These are phyloP conservation scores for Sturmia bella DNA, from an alignment of 2,888 invertebrate genomes.

Conservation along the genomic window DNA sequence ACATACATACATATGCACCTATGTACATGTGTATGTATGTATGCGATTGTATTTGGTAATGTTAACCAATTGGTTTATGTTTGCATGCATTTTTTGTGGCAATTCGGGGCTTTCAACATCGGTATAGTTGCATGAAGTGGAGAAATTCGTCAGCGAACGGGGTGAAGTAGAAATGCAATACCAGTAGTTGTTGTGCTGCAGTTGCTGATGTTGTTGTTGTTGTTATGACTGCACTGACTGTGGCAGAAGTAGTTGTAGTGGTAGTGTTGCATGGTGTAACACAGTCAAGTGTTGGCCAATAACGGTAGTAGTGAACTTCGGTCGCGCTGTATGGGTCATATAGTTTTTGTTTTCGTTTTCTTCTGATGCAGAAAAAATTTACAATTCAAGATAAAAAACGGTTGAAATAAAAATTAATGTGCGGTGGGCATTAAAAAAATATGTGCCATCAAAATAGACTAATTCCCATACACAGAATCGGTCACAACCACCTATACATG, in stretches of 20 bases:
- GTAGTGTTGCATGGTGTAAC: slow-evolving; percentile 56
- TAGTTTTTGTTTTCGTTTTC: slow-evolving; percentile 63
- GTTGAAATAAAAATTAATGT: slow-evolving; percentile 50
- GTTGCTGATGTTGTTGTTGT: neutral
- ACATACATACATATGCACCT: neutral
- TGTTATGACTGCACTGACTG: slow-evolving; percentile 35
- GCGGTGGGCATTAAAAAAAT: slow-evolving; percentile 58
- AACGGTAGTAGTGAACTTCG: slow-evolving; percentile 66
- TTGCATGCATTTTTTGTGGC: neutral
- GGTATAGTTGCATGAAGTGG: slow-evolving; percentile 45
- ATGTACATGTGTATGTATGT: neutral
- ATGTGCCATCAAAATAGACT: slow-evolving; percentile 65
- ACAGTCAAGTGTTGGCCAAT: slow-evolving; percentile 62
- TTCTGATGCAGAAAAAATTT: slow-evolving; percentile 55
- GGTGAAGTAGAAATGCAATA: slow-evolving; percentile 51
- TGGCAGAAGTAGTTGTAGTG: slow-evolving; percentile 39
- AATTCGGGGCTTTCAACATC: slow-evolving; percentile 55
- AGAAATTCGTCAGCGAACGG: slow-evolving; percentile 16
- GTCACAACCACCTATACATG: slow-evolving; percentile 1
- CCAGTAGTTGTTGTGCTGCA: slow-evolving; percentile 6
- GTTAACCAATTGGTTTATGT: neutral
- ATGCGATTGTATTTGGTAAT: neutral
- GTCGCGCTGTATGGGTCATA: slow-evolving; percentile 67
- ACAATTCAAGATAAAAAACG: slow-evolving; percentile 44
- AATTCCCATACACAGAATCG: slow-evolving; percentile 36